Evolutionary conservation across 2,113 vertebrate genomes (phyloP).

Genomic region (Hemicordylus capensis): DNA sequence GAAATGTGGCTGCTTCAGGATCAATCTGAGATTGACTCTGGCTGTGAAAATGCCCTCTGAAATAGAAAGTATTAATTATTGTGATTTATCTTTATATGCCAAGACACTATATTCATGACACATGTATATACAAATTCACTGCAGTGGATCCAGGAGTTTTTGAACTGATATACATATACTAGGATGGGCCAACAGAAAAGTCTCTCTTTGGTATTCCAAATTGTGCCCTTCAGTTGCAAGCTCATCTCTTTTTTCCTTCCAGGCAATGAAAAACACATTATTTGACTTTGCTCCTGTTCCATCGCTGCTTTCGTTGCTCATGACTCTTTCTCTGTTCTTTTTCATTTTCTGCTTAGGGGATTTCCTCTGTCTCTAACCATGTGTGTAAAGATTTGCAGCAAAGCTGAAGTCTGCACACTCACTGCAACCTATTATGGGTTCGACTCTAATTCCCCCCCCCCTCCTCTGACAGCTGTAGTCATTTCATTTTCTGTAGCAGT

Average conservation of each 20-base stretch:
- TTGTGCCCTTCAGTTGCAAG: neutral
- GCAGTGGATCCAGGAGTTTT: too few species aligned
- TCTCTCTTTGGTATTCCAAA: neutral
- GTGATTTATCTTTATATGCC: neutral
- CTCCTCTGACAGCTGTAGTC: neutral
- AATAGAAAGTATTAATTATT: neutral
- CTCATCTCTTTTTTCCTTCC: too few species aligned
- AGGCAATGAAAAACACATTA: neutral
- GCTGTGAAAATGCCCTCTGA: neutral
- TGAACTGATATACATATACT: neutral
- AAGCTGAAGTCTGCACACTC: neutral
- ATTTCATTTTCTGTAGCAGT: neutral
- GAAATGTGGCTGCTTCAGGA: neutral
- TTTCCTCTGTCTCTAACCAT: slow-evolving; percentile 7
- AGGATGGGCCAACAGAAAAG: neutral
- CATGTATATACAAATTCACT: neutral
- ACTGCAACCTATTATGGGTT: neutral
- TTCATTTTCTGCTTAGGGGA: neutral
- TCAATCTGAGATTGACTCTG: neutral
- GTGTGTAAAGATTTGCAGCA: neutral
- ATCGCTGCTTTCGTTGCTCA: neutral
- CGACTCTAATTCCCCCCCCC: slow-evolving; percentile 1
- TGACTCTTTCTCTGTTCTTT: neutral
- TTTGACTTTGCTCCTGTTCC: neutral
- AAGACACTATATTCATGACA: neutral